phyloP scores from a whole-genome alignment of 2,797 vertebrate species.

The Parambassis ranga region DNA sequence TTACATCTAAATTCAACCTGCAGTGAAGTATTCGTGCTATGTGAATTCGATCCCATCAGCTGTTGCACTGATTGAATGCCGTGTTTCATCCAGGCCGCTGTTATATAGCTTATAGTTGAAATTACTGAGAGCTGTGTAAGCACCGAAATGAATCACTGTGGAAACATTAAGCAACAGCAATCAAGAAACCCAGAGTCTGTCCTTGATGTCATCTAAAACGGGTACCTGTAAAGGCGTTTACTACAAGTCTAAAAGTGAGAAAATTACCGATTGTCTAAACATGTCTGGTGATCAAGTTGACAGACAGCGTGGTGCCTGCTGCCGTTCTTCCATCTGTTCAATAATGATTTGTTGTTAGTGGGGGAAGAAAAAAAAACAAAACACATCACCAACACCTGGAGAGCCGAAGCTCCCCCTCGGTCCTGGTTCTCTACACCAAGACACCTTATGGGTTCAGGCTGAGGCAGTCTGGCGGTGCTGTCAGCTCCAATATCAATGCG shows the following conservation, averaged over 20 bases:
- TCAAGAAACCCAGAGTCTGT: slow-evolving; percentile 28
- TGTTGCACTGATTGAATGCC: slow-evolving; percentile 12
- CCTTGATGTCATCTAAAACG: slow-evolving; percentile 16
- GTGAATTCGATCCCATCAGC: background rate
- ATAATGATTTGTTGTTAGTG: slow-evolving; percentile 55
- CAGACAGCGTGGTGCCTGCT: slow-evolving; percentile 41
- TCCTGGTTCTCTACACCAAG: slow-evolving; percentile 11
- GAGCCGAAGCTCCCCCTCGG: slow-evolving; percentile 1
- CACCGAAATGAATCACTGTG: slow-evolving; percentile 23
- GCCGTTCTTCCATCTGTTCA: slow-evolving; percentile 64
- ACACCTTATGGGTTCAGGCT: slow-evolving; percentile 27
- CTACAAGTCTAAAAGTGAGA: slow-evolving; percentile 27
- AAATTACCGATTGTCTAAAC: slow-evolving; percentile 61
- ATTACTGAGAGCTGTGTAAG: slow-evolving; percentile 1
- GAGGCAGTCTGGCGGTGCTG: slow-evolving; percentile 30
- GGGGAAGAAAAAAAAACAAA: slow-evolving; percentile 4
- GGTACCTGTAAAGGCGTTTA: slow-evolving; percentile 17
- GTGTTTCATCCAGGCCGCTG: slow-evolving; percentile 1
- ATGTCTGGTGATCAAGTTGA: slow-evolving; percentile 54
- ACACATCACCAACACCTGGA: slow-evolving; percentile 64
- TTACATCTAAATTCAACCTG: slow-evolving; percentile 2
- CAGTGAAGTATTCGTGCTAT: background rate
- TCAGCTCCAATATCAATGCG: slow-evolving; percentile 37
- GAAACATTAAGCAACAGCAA: slow-evolving; percentile 16
- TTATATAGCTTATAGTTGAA: slow-evolving; percentile 19